Conservation (phyloP, 2,113 vertebrate species). For the Oryzias javanicus region DNA sequence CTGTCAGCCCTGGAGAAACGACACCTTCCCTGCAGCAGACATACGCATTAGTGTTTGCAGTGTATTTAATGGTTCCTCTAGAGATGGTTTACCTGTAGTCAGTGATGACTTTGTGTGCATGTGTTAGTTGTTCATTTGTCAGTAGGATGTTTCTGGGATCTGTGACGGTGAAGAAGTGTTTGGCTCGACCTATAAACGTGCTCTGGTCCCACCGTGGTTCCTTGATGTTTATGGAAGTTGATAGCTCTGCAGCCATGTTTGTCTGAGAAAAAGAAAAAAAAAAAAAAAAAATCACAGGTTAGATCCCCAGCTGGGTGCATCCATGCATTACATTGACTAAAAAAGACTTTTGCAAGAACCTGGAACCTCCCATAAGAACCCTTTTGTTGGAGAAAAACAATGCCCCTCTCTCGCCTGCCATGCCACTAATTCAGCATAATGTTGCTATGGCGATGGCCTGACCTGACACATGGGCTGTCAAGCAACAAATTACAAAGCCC, state of each 20-base stretch:
- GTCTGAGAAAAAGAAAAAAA: constrained; percentile 43
- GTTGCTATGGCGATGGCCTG: constrained; percentile 66
- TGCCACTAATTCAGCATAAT: constrained; percentile 65
- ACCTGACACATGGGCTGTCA: constrained; percentile 48
- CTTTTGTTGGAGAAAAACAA: constrained; percentile 20
- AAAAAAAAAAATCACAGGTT: neutral
- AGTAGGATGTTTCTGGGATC: constrained; percentile 94
- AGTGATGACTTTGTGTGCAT: constrained; percentile 84
- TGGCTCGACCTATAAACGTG: constrained; percentile 90
- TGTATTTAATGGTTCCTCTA: too few species aligned
- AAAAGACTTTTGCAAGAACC: too few species aligned
- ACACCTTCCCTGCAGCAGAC: constrained; percentile 81
- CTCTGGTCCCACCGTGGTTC: constrained; percentile 97
- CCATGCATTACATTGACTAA: too few species aligned
- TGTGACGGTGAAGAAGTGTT: constrained; percentile 97
- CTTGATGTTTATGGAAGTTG: constrained; percentile 90
- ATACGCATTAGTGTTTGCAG: neutral
- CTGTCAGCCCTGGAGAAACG: constrained; percentile 86
- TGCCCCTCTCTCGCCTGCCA: constrained; percentile 28
- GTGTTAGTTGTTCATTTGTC: constrained; percentile 84
- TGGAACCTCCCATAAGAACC: too few species aligned
- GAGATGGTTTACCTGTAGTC: constrained; percentile 86
- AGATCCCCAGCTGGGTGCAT: too few species aligned
- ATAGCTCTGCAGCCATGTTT: constrained; percentile 88
- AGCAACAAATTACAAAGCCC: constrained; percentile 43